phyloP scores from a whole-genome alignment of 2,888 invertebrate genomes.

The Argynnis bischoffii region DNA sequence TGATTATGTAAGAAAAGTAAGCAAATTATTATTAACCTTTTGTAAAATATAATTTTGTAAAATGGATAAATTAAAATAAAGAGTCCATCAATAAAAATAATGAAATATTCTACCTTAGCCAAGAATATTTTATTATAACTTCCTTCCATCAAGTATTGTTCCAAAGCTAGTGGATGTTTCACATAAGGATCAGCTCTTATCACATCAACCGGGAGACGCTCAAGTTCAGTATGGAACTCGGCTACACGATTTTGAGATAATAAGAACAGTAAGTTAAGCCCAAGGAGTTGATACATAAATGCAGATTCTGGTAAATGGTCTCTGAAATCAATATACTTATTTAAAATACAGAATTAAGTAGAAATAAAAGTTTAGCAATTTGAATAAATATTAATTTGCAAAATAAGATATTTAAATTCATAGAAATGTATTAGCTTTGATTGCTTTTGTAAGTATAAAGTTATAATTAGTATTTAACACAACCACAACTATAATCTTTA shows the following conservation, averaged over 20 bases:
- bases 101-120: conserved; percentile 84
- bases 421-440: too few relatives aligned
- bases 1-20: not conserved
- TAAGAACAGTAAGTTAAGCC: conserved; percentile 95
- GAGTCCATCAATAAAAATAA: conserved; percentile 4
- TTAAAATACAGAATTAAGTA: not conserved
- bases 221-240: conserved; percentile 98
- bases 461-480: too few relatives aligned
- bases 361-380: not conserved
- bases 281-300: conserved; percentile 96
- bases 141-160: conserved; percentile 99
- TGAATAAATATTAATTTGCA: too few relatives aligned
- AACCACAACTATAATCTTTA: too few relatives aligned
- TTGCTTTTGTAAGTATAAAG: too few relatives aligned
- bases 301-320: conserved; percentile 93
- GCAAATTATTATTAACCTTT: not conserved
- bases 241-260: conserved; percentile 98
- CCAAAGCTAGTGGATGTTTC: conserved; percentile 95
- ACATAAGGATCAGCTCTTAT: conserved; percentile 97
- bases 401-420: too few relatives aligned
- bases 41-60: not conserved
- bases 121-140: conserved; percentile 98
- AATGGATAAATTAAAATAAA: too few relatives aligned
- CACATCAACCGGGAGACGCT: conserved; percentile 94
- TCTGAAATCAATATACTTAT: conserved; percentile 50